Evolutionary conservation across 2,113 vertebrate species (phyloP).

Genomic region (Gobiocypris rarus): DNA sequence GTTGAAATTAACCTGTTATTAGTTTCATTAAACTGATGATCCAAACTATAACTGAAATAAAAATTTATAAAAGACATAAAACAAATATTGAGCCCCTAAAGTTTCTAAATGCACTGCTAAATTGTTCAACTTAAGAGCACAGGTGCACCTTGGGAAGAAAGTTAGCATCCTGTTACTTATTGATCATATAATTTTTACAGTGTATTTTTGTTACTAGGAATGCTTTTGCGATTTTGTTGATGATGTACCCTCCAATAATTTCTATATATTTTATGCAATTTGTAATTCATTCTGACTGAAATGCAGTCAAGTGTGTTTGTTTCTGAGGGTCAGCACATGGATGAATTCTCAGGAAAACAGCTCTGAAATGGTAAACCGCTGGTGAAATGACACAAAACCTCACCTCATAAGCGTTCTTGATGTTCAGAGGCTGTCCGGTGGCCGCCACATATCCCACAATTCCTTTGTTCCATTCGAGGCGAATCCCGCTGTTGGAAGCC

Average conservation of each 20-base stretch:
- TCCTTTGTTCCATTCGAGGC: conserved; percentile 97
- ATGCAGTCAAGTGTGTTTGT: too few relatives aligned
- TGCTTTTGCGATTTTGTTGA: not conserved
- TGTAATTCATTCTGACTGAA: not conserved
- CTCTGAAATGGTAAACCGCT: not conserved
- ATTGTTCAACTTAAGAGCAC: too few relatives aligned
- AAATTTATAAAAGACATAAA: too few relatives aligned
- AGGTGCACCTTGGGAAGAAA: too few relatives aligned
- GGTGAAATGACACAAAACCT: conserved; percentile 26
- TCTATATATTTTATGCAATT: not conserved
- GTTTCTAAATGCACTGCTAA: too few relatives aligned
- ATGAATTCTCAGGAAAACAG: not conserved
- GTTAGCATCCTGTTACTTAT: too few relatives aligned
- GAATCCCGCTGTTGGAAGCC: conserved; percentile 91
- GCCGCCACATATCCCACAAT: conserved; percentile 97
- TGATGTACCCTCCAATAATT: not conserved
- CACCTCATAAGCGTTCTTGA: conserved; percentile 96
- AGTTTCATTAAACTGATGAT: too few relatives aligned
- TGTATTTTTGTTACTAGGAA: not conserved
- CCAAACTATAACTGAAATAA: too few relatives aligned
- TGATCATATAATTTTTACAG: too few relatives aligned
- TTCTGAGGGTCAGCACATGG: not conserved
- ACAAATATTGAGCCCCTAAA: too few relatives aligned
- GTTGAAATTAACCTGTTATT: too few relatives aligned
- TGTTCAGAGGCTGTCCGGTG: conserved; percentile 90